A percentile compares a stretch with the other conserved stretches of the same genome.
Evolutionary conservation across 2,113 vertebrate species (phyloP).

Genomic region (Pantherophis guttatus): DNA sequence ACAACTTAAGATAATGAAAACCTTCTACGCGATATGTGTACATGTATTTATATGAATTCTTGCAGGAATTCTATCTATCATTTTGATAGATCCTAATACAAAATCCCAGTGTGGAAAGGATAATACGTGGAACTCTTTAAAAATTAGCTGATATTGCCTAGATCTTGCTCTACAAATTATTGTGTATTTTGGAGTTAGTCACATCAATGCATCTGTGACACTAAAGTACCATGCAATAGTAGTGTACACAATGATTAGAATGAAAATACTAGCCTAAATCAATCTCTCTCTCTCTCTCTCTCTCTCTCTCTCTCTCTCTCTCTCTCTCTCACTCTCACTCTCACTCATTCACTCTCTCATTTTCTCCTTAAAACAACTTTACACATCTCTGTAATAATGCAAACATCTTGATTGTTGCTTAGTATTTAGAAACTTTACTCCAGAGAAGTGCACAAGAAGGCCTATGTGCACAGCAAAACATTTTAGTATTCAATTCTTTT

Average conservation of each 20-base stretch:
- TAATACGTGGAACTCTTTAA: not conserved
- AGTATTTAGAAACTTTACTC: not conserved
- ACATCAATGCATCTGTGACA: not conserved
- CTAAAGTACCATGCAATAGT: not conserved
- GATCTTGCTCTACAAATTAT: not conserved
- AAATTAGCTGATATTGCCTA: not conserved
- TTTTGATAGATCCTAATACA: not conserved
- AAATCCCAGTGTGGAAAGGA: not conserved
- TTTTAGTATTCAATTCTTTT: not conserved
- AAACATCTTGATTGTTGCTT: not conserved
- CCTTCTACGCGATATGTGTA: not conserved
- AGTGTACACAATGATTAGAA: not conserved
- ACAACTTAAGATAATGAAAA: not conserved
- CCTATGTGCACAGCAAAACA: not conserved
- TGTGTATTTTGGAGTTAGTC: not conserved
- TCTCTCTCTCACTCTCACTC: fast-evolving
- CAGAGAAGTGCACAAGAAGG: not conserved
- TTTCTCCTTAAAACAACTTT: not conserved
- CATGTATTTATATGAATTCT: not conserved
- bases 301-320: too few relatives aligned
- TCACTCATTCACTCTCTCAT: too few relatives aligned
- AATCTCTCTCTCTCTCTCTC: too few relatives aligned
- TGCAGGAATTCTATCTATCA: not conserved
- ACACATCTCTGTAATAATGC: not conserved
- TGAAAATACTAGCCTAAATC: not conserved